Evolutionary conservation across 1,140 invertebrate genomes (phyloP).

Genomic region (Drosophila carrolli): DNA sequence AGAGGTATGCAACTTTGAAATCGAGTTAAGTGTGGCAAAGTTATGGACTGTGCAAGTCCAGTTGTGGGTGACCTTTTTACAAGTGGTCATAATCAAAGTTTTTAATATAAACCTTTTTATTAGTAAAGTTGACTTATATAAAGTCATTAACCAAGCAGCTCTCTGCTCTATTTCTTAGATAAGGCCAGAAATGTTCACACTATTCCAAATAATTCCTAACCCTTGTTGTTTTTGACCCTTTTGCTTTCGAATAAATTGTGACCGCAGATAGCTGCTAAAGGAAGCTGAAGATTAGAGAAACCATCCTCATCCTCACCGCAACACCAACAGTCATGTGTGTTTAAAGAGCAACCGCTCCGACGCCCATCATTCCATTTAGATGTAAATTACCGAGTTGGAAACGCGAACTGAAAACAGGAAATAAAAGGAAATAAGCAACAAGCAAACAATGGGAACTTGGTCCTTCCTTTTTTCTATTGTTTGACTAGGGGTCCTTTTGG

Average conservation of each 20-base stretch:
- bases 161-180: too few species aligned
- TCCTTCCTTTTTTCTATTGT: conserved; percentile 30
- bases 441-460: conserved; percentile 24
- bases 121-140: too few species aligned
- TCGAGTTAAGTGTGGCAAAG: too few species aligned
- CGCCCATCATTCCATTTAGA: conserved; percentile 65
- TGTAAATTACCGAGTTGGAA: conserved; percentile 57
- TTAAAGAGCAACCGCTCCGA: conserved; percentile 50
- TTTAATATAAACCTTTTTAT: too few species aligned
- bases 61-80: too few species aligned
- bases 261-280: conserved; percentile 20
- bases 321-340: conserved; percentile 34
- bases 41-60: too few species aligned
- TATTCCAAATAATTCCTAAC: background rate
- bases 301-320: conserved; percentile 6
- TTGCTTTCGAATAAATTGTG: conserved; percentile 29
- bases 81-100: too few species aligned
- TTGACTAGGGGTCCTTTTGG: conserved; percentile 27
- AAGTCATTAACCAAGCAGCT: too few species aligned
- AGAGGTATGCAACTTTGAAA: too few species aligned
- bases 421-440: conserved; percentile 69
- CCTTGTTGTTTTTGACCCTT: background rate
- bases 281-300: conserved; percentile 20
- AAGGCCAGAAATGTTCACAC: background rate
- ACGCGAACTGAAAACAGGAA: conserved; percentile 46